Base-by-base conservation (phyloP, 2,888 invertebrate genomes). In the Helobdella robusta region DNA sequence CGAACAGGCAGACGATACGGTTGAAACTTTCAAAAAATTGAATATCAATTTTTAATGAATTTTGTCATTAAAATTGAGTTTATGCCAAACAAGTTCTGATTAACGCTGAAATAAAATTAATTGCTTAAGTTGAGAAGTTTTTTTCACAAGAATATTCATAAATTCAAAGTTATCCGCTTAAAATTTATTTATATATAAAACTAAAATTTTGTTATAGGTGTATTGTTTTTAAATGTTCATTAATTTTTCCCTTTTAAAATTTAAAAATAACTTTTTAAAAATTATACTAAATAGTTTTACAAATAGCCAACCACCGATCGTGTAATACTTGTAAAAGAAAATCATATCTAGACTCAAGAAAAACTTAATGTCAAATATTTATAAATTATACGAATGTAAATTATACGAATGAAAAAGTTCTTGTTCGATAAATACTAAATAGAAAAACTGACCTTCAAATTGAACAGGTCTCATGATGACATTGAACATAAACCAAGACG, bases 1-100 rank as follows among this genome's bases (percentile, higher is more conserved):
- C 66, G 56, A 34, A 65, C 68, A 1, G 69, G 69, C 20, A 28
- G 67, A 34, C 54, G 69, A 54, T 63, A 64, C 46, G 69, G 69
- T 69, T n/a, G n/a, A n/a, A n/a, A n/a, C n/a, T 40, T 40, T 40
- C 18, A 40, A 15, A 18, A 40, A 40, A 40, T 40, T 15, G 15
- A 40, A 40, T 40, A 40, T 40, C 11, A 40, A 18, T 40, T 40
- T 18, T 40, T 40, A 40, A 15, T 40, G 11, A 40, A 40, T 40
- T 40, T 15, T 18, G 8, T 40, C 40, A 8, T 40, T 40, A 15
- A 40, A 40, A 15, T 15, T 40, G 8, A 15, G 15, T 15, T 15
- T 40, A n/a, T 15, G 11, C 8, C n/a, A 40, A 40, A 40, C 44
- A n/a, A 40, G 11, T 15, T 40, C n/a, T 40, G 44, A 15, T n/a